phyloP scores from a whole-genome alignment of 2,113 vertebrate species.

The Mungos mungo region DNA sequence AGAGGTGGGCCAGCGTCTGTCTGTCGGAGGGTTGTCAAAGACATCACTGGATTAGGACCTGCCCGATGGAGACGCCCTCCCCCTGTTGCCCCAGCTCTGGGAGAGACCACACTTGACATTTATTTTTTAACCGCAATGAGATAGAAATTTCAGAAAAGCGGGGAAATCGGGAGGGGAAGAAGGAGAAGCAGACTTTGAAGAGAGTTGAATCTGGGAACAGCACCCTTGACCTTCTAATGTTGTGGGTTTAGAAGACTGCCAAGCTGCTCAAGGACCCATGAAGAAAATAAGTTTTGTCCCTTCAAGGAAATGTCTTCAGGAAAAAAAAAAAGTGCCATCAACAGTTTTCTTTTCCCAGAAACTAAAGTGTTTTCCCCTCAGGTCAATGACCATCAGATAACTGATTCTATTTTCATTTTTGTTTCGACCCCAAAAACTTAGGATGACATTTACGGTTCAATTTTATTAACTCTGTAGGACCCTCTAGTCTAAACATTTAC shows the following conservation, averaged over 20 bases:
- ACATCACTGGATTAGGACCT: background rate
- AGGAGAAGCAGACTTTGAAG: background rate
- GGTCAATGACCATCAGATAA: background rate
- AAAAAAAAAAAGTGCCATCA: background rate
- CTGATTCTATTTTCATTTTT: conserved; percentile 39
- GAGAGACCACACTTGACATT: background rate
- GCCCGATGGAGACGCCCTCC: background rate
- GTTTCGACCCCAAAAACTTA: background rate
- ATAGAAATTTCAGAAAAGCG: background rate
- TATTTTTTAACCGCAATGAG: background rate
- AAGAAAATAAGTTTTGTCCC: background rate
- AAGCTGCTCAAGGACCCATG: background rate
- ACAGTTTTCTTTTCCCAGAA: background rate
- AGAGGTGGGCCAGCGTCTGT: background rate
- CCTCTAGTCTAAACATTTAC: conserved; percentile 41
- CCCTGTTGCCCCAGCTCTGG: too few species aligned
- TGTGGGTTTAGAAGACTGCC: background rate
- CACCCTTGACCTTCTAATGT: background rate
- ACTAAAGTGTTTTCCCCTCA: background rate
- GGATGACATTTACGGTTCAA: conserved; percentile 10
- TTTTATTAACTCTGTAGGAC: conserved; percentile 9
- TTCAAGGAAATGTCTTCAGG: conserved; percentile 29
- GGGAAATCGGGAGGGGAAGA: background rate
- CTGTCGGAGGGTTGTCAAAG: background rate
- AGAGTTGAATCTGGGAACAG: background rate